Conservation (phyloP, 1,140 invertebrate genomes). For the Ostrea edulis region DNA sequence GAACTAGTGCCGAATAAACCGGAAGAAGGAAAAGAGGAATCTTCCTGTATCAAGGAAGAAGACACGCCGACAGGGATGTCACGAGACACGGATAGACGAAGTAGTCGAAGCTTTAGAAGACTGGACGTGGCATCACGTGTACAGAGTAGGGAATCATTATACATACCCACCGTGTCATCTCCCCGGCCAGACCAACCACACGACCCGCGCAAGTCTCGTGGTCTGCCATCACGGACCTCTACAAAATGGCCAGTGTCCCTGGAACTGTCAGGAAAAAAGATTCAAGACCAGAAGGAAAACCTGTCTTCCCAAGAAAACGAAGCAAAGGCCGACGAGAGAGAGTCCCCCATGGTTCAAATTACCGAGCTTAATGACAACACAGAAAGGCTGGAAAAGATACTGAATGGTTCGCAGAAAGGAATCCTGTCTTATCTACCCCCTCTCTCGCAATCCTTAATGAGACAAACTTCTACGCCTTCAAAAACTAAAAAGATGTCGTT, state of each 20-base stretch:
- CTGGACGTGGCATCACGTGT: slow-evolving; percentile 7
- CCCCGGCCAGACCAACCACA: neutral
- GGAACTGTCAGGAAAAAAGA: slow-evolving; percentile 49
- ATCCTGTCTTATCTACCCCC: slow-evolving; percentile 41
- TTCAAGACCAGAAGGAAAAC: slow-evolving; percentile 18
- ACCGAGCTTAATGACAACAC: neutral
- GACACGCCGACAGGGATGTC: neutral
- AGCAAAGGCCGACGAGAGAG: neutral
- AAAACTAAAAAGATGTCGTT: slow-evolving; percentile 24
- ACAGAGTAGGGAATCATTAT: neutral
- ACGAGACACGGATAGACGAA: neutral
- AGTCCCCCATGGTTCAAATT: neutral
- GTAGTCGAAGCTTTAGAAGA: neutral
- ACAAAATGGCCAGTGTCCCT: slow-evolving; percentile 44
- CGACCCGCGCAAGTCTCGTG: neutral
- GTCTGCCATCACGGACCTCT: neutral
- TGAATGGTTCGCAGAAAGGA: neutral
- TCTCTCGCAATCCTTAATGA: slow-evolving; percentile 31
- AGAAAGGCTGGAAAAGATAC: neutral
- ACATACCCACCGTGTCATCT: neutral
- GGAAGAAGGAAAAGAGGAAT: neutral
- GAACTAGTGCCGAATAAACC: slow-evolving; percentile 3
- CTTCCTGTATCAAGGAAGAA: neutral
- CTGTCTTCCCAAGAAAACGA: neutral
- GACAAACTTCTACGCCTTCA: neutral